These are phyloP conservation scores for Zingel zingel DNA, from an alignment of 2,113 vertebrate species.

Conservation along the genomic window DNA sequence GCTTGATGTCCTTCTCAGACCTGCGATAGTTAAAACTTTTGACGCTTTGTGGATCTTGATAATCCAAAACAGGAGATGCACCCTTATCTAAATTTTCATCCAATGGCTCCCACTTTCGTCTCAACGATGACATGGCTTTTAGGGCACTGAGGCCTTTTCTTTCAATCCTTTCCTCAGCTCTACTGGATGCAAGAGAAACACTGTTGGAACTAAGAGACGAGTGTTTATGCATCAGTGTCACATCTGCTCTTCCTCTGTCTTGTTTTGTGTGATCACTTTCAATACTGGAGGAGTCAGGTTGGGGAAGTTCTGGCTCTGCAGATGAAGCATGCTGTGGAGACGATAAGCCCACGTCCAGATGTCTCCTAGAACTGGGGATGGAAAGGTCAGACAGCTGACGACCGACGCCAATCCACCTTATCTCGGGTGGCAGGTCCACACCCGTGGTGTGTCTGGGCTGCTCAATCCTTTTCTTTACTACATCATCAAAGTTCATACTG, in stretches of 20 bases:
- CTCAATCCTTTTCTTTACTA: slow-evolving; percentile 14
- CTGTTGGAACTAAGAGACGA: slow-evolving; percentile 10
- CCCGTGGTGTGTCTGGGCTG: slow-evolving; percentile 1
- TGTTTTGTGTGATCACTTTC: slow-evolving; percentile 28
- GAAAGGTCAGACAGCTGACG: slow-evolving; percentile 32
- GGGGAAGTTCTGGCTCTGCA: background rate
- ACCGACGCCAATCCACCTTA: slow-evolving; percentile 49
- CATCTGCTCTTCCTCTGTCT: slow-evolving; percentile 19
- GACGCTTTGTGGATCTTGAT: background rate
- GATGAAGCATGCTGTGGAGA: slow-evolving; percentile 4
- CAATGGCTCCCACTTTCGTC: slow-evolving; percentile 58
- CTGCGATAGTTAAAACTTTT: background rate
- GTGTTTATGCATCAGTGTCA: slow-evolving; percentile 22
- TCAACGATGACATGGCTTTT: slow-evolving; percentile 65
- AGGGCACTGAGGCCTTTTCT: slow-evolving; percentile 70
- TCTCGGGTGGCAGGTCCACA: slow-evolving; percentile 26
- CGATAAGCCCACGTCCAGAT: background rate
- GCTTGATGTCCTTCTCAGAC: background rate
- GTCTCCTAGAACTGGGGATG: slow-evolving; percentile 9
- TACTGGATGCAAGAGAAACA: slow-evolving; percentile 10
- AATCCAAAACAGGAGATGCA: slow-evolving; percentile 19
- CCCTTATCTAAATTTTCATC: background rate
- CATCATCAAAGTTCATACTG: slow-evolving; percentile 33
- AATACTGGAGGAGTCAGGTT: background rate
- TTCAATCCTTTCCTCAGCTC: slow-evolving; percentile 8